Evolutionary conservation across 2,797 vertebrate species (phyloP).

Genomic region (Manis crassicaudata): DNA sequence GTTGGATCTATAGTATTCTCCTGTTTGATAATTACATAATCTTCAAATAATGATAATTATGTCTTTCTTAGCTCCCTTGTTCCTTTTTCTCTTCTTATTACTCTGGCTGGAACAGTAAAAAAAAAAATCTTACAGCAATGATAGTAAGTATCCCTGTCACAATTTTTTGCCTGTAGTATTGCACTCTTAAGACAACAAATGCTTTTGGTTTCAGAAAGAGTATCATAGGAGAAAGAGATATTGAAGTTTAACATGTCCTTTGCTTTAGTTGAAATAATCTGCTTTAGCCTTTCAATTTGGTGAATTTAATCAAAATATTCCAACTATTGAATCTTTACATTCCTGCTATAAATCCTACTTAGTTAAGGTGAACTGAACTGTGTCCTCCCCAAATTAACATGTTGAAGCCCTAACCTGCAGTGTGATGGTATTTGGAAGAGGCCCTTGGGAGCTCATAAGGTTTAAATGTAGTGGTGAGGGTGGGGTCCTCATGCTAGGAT

Average conservation of each 20-base stretch:
- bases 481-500: neutral
- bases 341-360: neutral
- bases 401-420: neutral
- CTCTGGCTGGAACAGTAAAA: slow-evolving; percentile 21
- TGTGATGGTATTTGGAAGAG: neutral
- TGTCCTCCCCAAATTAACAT: neutral
- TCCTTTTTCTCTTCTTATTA: slow-evolving; percentile 56
- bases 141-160: neutral
- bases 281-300: slow-evolving; percentile 53
- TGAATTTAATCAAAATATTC: slow-evolving; percentile 32
- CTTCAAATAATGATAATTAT: neutral
- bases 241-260: neutral
- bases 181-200: neutral
- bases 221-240: slow-evolving; percentile 5
- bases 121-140: neutral
- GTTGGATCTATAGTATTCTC: neutral
- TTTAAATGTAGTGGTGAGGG: neutral
- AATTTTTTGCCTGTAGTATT: neutral
- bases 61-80: neutral
- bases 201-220: neutral
- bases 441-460: neutral
- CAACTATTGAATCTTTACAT: slow-evolving; percentile 3
- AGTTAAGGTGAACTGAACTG: neutral
- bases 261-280: slow-evolving; percentile 8
- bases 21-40: slow-evolving; percentile 36